These are phyloP conservation scores for Cirrhinus mrigala DNA, from an alignment of 2,797 vertebrate species.

Conservation along the genomic window DNA sequence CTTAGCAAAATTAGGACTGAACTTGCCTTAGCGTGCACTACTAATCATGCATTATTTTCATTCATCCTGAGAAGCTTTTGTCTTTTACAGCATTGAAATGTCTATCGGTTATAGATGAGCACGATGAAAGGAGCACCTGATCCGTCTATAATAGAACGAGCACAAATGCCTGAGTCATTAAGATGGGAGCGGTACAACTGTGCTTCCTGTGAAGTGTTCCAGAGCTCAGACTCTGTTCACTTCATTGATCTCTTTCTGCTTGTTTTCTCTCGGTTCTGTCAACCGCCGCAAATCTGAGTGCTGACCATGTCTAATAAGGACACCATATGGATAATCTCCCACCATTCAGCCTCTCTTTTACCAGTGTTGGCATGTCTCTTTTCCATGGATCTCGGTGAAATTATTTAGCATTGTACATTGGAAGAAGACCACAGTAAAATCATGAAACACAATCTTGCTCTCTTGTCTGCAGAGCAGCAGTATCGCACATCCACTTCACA, in stretches of 20 bases:
- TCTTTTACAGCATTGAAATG: not conserved
- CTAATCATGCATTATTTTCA: not conserved
- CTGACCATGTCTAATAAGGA: conserved; percentile 53
- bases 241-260: conserved; percentile 48
- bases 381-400: not conserved
- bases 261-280: conserved; percentile 50
- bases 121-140: not conserved
- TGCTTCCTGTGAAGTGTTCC: not conserved
- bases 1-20: not conserved
- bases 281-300: conserved; percentile 56
- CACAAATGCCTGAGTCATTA: not conserved
- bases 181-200: not conserved
- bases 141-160: not conserved
- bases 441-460: conserved; percentile 33
- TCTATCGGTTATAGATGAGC: not conserved
- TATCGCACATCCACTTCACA: conserved; percentile 44
- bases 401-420: conserved; percentile 31
- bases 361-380: conserved; percentile 16
- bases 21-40: not conserved
- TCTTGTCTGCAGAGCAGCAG: conserved; percentile 31
- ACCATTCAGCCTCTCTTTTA: conserved; percentile 3
- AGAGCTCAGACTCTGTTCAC: conserved; percentile 21
- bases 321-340: conserved; percentile 21
- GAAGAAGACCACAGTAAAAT: conserved; percentile 48
- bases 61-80: not conserved